Conservation (phyloP, 2,888 invertebrate species). For the Epirrita christyi region DNA sequence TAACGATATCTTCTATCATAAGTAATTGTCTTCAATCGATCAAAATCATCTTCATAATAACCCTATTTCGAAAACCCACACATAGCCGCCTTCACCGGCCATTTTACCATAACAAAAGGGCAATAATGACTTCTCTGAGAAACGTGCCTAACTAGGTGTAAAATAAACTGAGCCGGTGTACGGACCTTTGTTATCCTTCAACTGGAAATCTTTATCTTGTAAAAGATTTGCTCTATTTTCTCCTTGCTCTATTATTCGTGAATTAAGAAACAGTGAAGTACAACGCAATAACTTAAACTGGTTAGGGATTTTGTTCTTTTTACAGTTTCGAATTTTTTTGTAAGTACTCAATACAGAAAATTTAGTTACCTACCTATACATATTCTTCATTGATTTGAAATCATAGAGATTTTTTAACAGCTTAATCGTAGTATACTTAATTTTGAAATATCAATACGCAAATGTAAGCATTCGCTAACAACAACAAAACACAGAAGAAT, state of each 20-base stretch:
- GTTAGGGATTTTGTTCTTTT: background rate
- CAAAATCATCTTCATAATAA: conserved; percentile 12
- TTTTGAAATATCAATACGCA: no score
- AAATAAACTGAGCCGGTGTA: conserved; percentile 58
- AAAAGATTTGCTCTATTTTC: conserved; percentile 9
- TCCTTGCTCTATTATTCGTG: conserved; percentile 4
- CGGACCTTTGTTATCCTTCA: conserved; percentile 43
- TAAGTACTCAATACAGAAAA: no score
- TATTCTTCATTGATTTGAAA: no score
- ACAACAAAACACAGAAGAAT: no score
- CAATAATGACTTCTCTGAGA: conserved; percentile 36
- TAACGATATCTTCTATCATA: background rate
- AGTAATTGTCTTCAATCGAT: conserved; percentile 1
- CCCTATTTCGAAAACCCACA: conserved; percentile 20
- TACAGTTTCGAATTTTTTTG: no score
- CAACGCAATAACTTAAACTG: background rate
- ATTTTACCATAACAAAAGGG: conserved; percentile 31
- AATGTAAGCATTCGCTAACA: no score
- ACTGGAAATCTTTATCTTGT: conserved; percentile 18
- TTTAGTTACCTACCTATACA: no score
- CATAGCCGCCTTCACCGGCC: conserved; percentile 18
- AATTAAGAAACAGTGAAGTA: background rate
- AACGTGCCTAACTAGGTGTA: conserved; percentile 73
- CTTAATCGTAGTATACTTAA: no score
- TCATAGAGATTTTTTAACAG: no score